These are phyloP conservation scores for Hololepta plana DNA, from an alignment of 2,888 invertebrate genomes.

Conservation along the genomic window DNA sequence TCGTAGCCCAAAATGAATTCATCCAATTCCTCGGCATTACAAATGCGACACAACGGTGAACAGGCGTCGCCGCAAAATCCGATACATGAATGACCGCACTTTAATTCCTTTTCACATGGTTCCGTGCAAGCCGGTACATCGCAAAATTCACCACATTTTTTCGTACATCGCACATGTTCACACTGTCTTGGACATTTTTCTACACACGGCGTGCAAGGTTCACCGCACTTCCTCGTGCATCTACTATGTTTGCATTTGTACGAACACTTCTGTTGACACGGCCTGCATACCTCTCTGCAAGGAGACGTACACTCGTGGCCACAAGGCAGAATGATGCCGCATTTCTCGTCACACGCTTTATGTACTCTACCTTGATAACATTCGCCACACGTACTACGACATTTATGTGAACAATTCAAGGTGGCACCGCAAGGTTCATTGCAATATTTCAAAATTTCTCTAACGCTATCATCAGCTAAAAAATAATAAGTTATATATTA, in stretches of 20 bases:
- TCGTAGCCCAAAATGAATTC: slow-evolving; percentile 28
- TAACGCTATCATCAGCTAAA: slow-evolving; percentile 9
- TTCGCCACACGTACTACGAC: slow-evolving; percentile 33
- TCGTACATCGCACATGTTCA: slow-evolving; percentile 29
- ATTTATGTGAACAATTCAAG: slow-evolving; percentile 33
- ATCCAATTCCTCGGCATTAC: slow-evolving; percentile 32
- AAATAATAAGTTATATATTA: slow-evolving; percentile 5
- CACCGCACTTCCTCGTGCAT: slow-evolving; percentile 29
- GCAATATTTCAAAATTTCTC: slow-evolving; percentile 20
- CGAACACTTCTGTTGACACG: slow-evolving; percentile 27
- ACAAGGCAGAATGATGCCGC: slow-evolving; percentile 38
- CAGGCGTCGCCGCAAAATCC: slow-evolving; percentile 58
- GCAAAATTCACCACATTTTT: slow-evolving; percentile 31
- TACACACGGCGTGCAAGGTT: slow-evolving; percentile 23
- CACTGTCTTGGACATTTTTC: slow-evolving; percentile 24
- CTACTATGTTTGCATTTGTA: slow-evolving; percentile 31
- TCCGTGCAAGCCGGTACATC: slow-evolving; percentile 26
- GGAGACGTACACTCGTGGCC: slow-evolving; percentile 40
- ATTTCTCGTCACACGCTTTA: slow-evolving; percentile 33
- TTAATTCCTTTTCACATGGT: slow-evolving; percentile 23
- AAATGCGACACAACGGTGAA: slow-evolving; percentile 37
- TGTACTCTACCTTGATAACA: slow-evolving; percentile 44
- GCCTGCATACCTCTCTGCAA: slow-evolving; percentile 37
- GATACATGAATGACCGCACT: slow-evolving; percentile 44
- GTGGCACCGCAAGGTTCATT: slow-evolving; percentile 24